These are phyloP conservation scores for Callipepla californica DNA, from an alignment of 2,113 vertebrate species.

Conservation along the genomic window DNA sequence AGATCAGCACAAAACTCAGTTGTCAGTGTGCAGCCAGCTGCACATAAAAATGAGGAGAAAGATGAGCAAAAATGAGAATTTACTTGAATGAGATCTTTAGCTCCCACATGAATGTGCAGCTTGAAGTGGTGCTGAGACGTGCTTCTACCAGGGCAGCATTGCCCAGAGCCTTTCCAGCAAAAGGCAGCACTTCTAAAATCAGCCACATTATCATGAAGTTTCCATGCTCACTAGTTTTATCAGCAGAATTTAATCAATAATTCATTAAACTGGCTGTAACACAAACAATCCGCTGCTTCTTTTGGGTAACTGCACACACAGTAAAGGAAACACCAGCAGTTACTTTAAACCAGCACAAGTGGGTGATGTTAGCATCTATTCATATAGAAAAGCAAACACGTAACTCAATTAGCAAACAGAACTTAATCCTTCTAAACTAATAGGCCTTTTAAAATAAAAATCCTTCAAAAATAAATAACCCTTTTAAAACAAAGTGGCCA, in stretches of 20 bases:
- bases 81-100: slow-evolving; percentile 26
- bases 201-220: neutral
- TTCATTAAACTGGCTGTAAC: neutral
- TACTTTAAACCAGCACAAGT: neutral
- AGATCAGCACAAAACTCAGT: slow-evolving; percentile 34
- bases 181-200: neutral
- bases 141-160: neutral
- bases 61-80: neutral
- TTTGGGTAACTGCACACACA: neutral
- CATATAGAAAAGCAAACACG: neutral
- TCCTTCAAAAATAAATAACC: no score
- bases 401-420: neutral
- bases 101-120: neutral
- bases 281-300: neutral
- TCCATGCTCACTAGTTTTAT: neutral
- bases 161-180: neutral
- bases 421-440: no score
- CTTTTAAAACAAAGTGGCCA: no score
- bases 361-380: neutral
- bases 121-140: neutral
- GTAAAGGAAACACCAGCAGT: neutral
- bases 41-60: slow-evolving; percentile 30
- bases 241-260: neutral
- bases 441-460: no score
- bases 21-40: slow-evolving; percentile 37